Evolutionary conservation across 2,113 vertebrate species (phyloP).

Genomic region (Lamprologus tigripictilis): DNA sequence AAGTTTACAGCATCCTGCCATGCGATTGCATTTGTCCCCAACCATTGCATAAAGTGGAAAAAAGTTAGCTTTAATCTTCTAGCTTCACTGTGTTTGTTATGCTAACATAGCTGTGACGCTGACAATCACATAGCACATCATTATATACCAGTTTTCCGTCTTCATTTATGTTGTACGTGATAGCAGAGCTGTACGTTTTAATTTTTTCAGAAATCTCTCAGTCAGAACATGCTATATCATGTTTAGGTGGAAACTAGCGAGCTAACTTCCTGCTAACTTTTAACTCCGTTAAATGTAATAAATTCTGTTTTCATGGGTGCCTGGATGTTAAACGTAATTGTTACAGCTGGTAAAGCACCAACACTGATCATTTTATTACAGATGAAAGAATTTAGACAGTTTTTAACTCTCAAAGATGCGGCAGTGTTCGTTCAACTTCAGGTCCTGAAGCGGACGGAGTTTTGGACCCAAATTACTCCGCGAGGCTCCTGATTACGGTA

Average conservation of each 20-base stretch:
- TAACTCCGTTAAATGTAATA: no score
- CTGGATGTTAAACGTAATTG: no score
- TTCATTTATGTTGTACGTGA: neutral
- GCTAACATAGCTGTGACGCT: neutral
- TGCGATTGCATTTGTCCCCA: neutral
- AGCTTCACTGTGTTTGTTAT: neutral
- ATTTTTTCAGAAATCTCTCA: neutral
- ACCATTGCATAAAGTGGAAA: neutral
- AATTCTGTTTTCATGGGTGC: no score
- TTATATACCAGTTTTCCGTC: neutral
- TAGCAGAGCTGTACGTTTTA: neutral
- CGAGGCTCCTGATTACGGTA: neutral
- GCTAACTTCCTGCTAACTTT: neutral
- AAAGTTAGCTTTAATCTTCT: neutral
- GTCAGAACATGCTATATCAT: neutral
- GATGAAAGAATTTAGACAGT: no score
- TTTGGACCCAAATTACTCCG: neutral
- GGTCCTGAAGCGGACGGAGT: rapidly evolving
- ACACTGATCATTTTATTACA: no score
- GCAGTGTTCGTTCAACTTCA: neutral
- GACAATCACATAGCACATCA: rapidly evolving
- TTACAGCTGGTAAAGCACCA: no score
- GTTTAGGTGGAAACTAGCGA: neutral
- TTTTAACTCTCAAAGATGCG: no score
- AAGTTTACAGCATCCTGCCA: neutral